These are phyloP conservation scores for Argyresthia goedartella DNA, from an alignment of 2,888 invertebrate species.

Conservation along the genomic window DNA sequence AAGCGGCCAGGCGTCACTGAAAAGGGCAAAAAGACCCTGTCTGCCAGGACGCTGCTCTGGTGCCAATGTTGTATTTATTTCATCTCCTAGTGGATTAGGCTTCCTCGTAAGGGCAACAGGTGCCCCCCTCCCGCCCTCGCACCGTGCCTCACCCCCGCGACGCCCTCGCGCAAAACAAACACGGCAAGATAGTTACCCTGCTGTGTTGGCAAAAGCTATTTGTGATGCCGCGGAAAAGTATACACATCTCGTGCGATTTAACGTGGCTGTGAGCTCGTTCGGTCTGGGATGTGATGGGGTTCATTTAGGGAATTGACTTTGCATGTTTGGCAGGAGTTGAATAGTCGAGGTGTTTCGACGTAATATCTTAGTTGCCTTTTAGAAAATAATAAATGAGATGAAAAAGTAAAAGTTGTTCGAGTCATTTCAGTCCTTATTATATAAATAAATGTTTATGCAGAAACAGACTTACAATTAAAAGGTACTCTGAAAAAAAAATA, in stretches of 20 bases:
- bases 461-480: no score
- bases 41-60: slow-evolving; percentile 14
- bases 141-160: slow-evolving; percentile 4
- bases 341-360: no score
- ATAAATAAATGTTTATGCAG: no score
- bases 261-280: no score
- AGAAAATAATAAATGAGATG: no score
- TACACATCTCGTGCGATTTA: background rate
- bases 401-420: no score
- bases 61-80: slow-evolving; percentile 46
- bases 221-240: slow-evolving; percentile 1
- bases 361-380: no score
- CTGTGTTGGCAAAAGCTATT: slow-evolving; percentile 2
- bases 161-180: background rate
- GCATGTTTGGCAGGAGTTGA: no score
- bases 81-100: slow-evolving; percentile 55
- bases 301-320: no score
- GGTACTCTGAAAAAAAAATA: no score
- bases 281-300: no score
- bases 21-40: background rate
- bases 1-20: background rate
- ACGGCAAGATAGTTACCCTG: slow-evolving; percentile 4
- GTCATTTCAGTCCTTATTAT: no score
- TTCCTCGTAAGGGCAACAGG: slow-evolving; percentile 52
- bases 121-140: slow-evolving; percentile 23